These are phyloP conservation scores for Halictus rubicundus DNA, from an alignment of 1,140 invertebrate genomes.

Conservation along the genomic window DNA sequence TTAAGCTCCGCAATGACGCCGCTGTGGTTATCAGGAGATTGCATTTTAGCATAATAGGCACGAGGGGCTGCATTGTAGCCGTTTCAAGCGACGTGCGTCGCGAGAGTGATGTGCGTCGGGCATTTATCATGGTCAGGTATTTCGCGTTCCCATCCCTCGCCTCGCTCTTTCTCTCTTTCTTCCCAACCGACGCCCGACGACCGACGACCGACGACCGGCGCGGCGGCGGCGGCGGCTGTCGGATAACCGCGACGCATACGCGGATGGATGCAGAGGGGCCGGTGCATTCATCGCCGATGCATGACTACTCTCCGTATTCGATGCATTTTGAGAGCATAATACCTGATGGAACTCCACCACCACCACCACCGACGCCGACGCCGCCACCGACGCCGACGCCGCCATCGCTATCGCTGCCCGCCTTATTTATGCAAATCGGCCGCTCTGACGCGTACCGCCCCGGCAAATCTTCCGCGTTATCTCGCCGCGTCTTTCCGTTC, in stretches of 20 bases:
- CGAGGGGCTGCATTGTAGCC: constrained; percentile 52
- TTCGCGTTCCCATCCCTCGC: constrained; percentile 5
- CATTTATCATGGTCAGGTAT: constrained; percentile 68
- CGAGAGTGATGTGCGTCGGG: constrained; percentile 57
- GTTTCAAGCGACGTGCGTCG: constrained; percentile 62
- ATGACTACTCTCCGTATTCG: constrained; percentile 27
- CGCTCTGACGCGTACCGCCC: neutral
- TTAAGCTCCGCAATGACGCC: constrained; percentile 61
- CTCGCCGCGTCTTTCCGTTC: neutral
- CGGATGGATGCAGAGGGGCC: neutral
- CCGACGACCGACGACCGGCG: too few relatives aligned
- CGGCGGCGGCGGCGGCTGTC: too few relatives aligned
- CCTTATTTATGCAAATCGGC: constrained; percentile 45
- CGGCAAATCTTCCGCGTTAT: constrained; percentile 16
- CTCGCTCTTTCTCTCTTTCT: neutral
- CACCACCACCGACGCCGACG: constrained; percentile 1
- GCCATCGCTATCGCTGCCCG: constrained; percentile 1
- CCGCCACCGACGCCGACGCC: neutral
- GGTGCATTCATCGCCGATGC: constrained; percentile 37
- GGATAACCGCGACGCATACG: constrained; percentile 19
- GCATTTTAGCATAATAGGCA: constrained; percentile 71
- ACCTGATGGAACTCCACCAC: constrained; percentile 30
- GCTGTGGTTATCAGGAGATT: constrained; percentile 70
- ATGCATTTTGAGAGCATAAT: constrained; percentile 44
- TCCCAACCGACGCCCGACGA: neutral